Evolutionary conservation across 1,140 invertebrate genomes (phyloP).

Genomic region (Druon quercuslanigerum): DNA sequence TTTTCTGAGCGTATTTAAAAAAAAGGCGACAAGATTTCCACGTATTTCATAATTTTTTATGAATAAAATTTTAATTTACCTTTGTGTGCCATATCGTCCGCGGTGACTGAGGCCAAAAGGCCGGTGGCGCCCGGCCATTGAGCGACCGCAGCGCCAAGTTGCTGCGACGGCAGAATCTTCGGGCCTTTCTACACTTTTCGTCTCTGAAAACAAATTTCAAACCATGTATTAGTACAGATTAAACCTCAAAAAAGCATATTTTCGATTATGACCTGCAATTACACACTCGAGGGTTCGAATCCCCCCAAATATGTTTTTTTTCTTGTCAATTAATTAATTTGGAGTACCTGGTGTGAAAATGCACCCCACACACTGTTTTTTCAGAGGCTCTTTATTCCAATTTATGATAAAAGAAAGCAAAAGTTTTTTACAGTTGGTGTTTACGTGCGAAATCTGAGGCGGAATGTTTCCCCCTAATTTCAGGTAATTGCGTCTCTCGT

Average conservation of each 20-base stretch:
- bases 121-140: constrained; percentile 79
- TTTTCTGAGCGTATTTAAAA: neutral
- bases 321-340: too few species aligned
- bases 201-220: constrained; percentile 61
- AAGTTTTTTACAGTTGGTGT: neutral
- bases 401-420: neutral
- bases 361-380: neutral
- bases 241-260: too few species aligned
- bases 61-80: constrained; percentile 66
- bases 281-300: too few species aligned
- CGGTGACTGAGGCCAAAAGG: constrained; percentile 76
- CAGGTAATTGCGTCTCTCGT: constrained; percentile 11
- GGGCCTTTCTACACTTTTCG: constrained; percentile 71
- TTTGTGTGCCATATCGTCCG: constrained; percentile 80
- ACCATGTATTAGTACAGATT: too few species aligned
- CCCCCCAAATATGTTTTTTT: too few species aligned
- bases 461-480: constrained; percentile 15
- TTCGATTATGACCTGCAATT: too few species aligned
- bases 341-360: too few species aligned
- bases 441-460: neutral
- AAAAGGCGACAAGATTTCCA: too few species aligned
- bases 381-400: neutral
- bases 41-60: neutral
- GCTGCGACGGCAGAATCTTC: constrained; percentile 77
- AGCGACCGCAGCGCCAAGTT: constrained; percentile 79